Evolutionary conservation across 2,113 vertebrate genomes (phyloP).

Genomic region (Cnemophilus loriae): DNA sequence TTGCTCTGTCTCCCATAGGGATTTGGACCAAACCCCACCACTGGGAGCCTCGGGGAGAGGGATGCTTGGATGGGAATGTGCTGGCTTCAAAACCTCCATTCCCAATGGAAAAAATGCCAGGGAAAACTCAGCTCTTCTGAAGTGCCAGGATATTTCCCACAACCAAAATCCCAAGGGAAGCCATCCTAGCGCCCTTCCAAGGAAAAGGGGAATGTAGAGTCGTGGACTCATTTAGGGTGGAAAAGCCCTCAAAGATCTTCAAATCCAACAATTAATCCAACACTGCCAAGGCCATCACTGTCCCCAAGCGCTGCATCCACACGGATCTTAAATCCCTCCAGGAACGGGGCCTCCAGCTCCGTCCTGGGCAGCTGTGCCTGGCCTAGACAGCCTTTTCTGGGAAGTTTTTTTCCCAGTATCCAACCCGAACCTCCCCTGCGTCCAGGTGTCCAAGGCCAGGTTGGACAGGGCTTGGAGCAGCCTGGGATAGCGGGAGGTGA

Average conservation of each 20-base stretch:
- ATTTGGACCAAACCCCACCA: neutral
- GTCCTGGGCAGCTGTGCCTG: neutral
- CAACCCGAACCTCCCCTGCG: neutral
- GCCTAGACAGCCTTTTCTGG: neutral
- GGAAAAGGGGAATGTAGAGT: neutral
- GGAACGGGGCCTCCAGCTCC: neutral
- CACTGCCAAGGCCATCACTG: fast-evolving
- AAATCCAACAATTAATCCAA: too few species aligned
- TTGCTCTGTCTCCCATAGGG: neutral
- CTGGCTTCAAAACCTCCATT: neutral
- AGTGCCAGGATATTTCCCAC: neutral
- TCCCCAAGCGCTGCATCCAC: neutral
- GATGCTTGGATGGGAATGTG: neutral
- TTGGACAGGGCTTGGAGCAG: neutral
- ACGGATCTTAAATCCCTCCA: fast-evolving
- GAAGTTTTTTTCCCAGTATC: neutral
- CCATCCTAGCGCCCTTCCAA: neutral
- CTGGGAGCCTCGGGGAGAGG: neutral
- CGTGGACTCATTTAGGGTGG: too few species aligned
- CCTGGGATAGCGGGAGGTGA: neutral
- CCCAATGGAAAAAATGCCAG: neutral
- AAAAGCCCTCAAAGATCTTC: fast-evolving
- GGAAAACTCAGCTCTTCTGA: neutral
- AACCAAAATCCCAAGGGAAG: neutral
- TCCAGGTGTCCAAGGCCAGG: neutral